Conservation (phyloP, 1,140 invertebrate genomes). For the Zophobas atratus region DNA sequence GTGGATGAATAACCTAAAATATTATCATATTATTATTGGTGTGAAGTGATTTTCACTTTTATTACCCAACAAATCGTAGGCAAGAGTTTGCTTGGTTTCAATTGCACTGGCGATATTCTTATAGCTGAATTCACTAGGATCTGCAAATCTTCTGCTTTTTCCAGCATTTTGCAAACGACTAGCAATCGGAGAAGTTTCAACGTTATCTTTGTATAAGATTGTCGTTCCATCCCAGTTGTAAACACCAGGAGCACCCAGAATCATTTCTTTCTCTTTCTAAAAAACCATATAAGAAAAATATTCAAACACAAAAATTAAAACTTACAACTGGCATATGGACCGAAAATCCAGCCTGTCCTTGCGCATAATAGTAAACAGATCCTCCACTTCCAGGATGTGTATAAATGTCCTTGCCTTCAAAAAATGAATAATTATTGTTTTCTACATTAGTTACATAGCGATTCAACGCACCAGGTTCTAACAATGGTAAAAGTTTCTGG, state of each 20-base stretch:
- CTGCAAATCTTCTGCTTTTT: conserved; percentile 28
- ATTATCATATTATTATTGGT: conserved; percentile 3
- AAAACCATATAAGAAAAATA: conserved; percentile 15
- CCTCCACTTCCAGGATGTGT: not conserved
- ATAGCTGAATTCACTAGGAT: conserved; percentile 23
- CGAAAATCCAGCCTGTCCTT: conserved; percentile 67
- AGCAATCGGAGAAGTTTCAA: conserved; percentile 36
- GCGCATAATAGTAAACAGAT: conserved; percentile 46
- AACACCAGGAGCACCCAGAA: conserved; percentile 68
- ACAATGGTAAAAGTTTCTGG: conserved; percentile 28
- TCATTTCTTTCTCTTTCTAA: conserved; percentile 56
- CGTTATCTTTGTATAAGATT: conserved; percentile 53
- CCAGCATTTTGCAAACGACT: conserved; percentile 38
- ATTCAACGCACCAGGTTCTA: conserved; percentile 5
- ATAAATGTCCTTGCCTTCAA: conserved; percentile 19
- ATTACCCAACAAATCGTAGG: conserved; percentile 47
- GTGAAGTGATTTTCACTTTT: too few species aligned
- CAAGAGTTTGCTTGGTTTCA: conserved; percentile 14
- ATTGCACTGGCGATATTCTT: conserved; percentile 32
- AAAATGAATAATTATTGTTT: not conserved
- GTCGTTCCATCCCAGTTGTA: conserved; percentile 66
- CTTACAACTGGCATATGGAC: conserved; percentile 58
- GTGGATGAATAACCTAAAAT: conserved; percentile 71
- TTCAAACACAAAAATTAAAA: not conserved
- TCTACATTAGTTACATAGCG: not conserved